A percentile compares a stretch with the other conserved stretches of the same genome.
phyloP scores from a whole-genome alignment of 1,140 invertebrate species.

The Lordiphosa clarofinis region DNA sequence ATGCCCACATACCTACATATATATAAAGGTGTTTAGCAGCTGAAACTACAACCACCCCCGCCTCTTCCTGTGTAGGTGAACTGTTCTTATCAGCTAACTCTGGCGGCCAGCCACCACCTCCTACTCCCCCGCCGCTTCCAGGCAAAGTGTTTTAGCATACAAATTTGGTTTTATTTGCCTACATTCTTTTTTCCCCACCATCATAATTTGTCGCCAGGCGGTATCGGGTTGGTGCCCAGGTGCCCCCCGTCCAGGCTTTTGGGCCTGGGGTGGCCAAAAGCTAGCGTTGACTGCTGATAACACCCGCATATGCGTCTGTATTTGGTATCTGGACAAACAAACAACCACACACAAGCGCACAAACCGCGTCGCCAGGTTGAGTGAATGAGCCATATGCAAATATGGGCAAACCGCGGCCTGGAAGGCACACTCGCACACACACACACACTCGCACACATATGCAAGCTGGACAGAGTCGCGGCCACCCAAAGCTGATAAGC shows the following conservation, averaged over 20 bases:
- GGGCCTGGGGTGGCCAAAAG: constrained; percentile 54
- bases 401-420: constrained; percentile 52
- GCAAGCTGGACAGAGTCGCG: constrained; percentile 59
- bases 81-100: constrained; percentile 49
- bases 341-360: constrained; percentile 50
- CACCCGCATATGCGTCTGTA: constrained; percentile 61
- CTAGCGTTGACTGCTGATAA: constrained; percentile 66
- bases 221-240: constrained; percentile 24
- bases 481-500: constrained; percentile 55
- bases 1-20: constrained; percentile 9
- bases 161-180: constrained; percentile 74
- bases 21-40: constrained; percentile 58
- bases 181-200: constrained; percentile 16
- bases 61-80: constrained; percentile 39
- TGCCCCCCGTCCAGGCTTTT: constrained; percentile 18
- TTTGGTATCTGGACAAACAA: constrained; percentile 71
- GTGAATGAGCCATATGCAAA: constrained; percentile 76
- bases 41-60: constrained; percentile 55
- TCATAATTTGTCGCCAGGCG: constrained; percentile 10
- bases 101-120: constrained; percentile 37
- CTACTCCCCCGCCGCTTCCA: constrained; percentile 15
- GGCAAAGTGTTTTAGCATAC: constrained; percentile 77
- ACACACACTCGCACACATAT: constrained; percentile 29
- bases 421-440: constrained; percentile 25
- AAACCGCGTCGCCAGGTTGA: constrained; percentile 48